Base-by-base conservation (phyloP, 2,113 vertebrate genomes). In the Macheiramphus alcinus region DNA sequence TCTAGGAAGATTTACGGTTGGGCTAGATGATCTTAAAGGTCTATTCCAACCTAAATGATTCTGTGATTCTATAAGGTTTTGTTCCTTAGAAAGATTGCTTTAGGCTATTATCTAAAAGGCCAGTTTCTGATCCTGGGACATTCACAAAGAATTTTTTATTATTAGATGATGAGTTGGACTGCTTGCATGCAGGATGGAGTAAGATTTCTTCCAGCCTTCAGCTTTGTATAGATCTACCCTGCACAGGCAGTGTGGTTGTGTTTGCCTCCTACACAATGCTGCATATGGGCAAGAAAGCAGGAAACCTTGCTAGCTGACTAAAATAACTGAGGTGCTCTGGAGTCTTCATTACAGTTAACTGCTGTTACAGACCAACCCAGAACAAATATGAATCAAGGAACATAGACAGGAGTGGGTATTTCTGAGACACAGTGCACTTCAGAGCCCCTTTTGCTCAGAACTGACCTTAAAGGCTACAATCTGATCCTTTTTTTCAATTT, bases 1-100 rank as follows among this genome's bases (percentile, higher is more conserved):
- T 62, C 13, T 53, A 29, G 43, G 38, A 59, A 50, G 34, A 47
- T 52, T 43, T 70, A 38, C 0, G 0, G 5, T 56, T 56, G 36
- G 27, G 26, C 20, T 79, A 0, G 0, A 55, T 26, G 19, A 52
- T 27, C 22, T 68, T 74, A 52, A 66, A 29, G 21, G 31, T 21
- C 7, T 79, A 5, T 56, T 52, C 50, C 61, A 90, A 19, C 19
- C 29, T 43, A 47, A 78, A 43, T 20, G 5, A 17, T 50, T 31
- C n/a, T 34, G 0, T 26, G 34, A 14, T 65, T 65, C 32, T 63
- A 2, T 38, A 58, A 65, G 38, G 74, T 63, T 45, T 47, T n/a
- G 11, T 36, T 87, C 21, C 19, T 58, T 47, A 45, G 34, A 47
- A 73, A 70, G 16, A 70, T n/a, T 48, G 38, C 3, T 40, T 78